Conservation (phyloP, 2,888 invertebrate species). For the Sceliomorpha sp. region DNA sequence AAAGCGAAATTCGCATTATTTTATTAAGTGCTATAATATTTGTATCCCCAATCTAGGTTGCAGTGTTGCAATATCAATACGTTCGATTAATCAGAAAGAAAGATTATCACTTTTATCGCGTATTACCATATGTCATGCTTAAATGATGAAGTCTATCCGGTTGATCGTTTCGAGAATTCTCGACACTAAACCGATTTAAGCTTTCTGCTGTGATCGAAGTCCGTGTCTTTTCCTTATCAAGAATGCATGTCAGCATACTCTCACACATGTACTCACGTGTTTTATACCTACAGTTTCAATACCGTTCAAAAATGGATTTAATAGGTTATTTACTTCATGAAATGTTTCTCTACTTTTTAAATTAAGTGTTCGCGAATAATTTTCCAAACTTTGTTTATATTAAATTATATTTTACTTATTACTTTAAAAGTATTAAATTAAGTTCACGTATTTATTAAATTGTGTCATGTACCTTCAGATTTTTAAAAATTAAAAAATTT, state of each 20-base stretch:
- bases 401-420: too few species aligned
- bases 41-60: slow-evolving; percentile 11
- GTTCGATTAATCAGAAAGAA: slow-evolving; percentile 13
- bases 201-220: slow-evolving; percentile 6
- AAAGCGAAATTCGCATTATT: too few species aligned
- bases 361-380: too few species aligned
- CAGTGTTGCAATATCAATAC: slow-evolving; percentile 12
- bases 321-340: too few species aligned
- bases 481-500: too few species aligned
- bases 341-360: too few species aligned
- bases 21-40: slow-evolving; percentile 19
- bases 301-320: background rate
- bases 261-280: background rate
- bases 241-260: background rate
- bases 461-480: too few species aligned
- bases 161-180: slow-evolving; percentile 24
- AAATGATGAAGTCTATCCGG: slow-evolving; percentile 27
- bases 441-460: too few species aligned
- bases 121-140: slow-evolving; percentile 23
- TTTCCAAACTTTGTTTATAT: too few species aligned
- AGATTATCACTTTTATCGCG: slow-evolving; percentile 41
- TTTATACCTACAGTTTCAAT: background rate
- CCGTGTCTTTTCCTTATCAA: slow-evolving; percentile 1
- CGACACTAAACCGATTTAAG: slow-evolving; percentile 12
- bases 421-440: too few species aligned